phyloP scores from a whole-genome alignment of 2,888 invertebrate species.

The Parthenolecanium corni region DNA sequence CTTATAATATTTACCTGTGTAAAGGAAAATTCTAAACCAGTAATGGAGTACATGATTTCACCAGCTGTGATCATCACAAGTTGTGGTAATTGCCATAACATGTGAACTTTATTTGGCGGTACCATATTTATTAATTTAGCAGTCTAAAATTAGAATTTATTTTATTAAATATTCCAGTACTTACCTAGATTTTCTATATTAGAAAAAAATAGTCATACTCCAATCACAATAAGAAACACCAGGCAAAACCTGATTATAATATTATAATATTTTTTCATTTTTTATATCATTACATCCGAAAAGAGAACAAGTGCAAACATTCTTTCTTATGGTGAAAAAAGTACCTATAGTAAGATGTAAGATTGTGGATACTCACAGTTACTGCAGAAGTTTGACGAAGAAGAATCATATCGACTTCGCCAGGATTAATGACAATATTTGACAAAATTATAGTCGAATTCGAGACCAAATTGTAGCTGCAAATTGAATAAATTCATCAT shows the following conservation, averaged over 20 bases:
- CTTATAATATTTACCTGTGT: constrained; percentile 48
- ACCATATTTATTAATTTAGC: constrained; percentile 37
- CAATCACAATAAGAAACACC: too few species aligned
- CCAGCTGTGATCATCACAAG: constrained; percentile 83
- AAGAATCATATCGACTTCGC: constrained; percentile 40
- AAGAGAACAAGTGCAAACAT: too few species aligned
- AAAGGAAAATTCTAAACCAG: constrained; percentile 90
- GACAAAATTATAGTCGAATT: constrained; percentile 39
- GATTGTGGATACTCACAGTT: constrained; percentile 12
- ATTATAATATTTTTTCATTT: too few species aligned
- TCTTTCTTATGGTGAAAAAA: too few species aligned
- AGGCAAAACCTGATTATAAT: too few species aligned
- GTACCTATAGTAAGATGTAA: too few species aligned
- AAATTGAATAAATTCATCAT: not conserved
- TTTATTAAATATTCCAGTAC: constrained; percentile 3
- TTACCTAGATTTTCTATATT: not conserved
- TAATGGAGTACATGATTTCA: constrained; percentile 92
- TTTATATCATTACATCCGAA: too few species aligned
- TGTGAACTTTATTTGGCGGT: constrained; percentile 60
- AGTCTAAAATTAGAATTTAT: constrained; percentile 22
- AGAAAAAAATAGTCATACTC: not conserved
- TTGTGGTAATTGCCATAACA: constrained; percentile 81
- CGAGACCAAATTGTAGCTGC: constrained; percentile 30
- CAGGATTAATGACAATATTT: constrained; percentile 38
- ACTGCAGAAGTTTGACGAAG: constrained; percentile 9